These are phyloP conservation scores for Parazoanthus swiftii DNA, from an alignment of 92 coral and sea anemone species.

Conservation along the genomic window DNA sequence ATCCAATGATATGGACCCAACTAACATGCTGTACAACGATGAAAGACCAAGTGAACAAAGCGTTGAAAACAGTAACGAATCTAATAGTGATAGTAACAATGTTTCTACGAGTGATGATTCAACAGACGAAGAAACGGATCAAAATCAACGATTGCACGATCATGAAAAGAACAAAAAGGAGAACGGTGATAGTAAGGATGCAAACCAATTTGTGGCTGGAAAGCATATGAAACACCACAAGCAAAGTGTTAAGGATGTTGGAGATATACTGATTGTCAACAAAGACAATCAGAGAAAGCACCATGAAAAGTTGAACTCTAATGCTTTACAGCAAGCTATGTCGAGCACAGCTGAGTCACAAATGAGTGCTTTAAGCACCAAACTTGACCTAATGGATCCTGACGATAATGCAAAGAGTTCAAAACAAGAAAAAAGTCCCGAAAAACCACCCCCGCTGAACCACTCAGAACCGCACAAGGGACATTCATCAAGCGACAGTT, in stretches of 20 bases:
- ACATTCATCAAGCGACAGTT: not conserved
- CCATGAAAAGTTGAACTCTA: not conserved
- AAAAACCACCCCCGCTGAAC: not conserved
- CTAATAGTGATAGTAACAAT: not conserved
- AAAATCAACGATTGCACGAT: not conserved
- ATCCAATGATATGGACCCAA: not conserved
- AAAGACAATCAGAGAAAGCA: constrained; percentile 13
- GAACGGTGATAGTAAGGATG: not conserved
- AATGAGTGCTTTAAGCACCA: not conserved
- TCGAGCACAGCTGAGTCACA: not conserved
- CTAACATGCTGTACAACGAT: not conserved
- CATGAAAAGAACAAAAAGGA: not conserved
- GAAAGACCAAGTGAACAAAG: not conserved
- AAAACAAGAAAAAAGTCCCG: not conserved
- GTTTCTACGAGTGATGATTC: not conserved
- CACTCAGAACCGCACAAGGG: not conserved
- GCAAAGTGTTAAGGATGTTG: constrained; percentile 27
- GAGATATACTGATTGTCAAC: constrained; percentile 17
- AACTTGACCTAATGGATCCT: constrained; percentile 34
- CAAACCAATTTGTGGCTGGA: no score
- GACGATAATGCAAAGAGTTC: not conserved
- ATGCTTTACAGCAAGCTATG: not conserved
- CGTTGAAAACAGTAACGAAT: not conserved
- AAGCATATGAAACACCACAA: not conserved
- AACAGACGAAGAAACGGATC: not conserved